Evolutionary conservation across 2,888 invertebrate genomes (phyloP).

Genomic region (Limnephilus lunatus): DNA sequence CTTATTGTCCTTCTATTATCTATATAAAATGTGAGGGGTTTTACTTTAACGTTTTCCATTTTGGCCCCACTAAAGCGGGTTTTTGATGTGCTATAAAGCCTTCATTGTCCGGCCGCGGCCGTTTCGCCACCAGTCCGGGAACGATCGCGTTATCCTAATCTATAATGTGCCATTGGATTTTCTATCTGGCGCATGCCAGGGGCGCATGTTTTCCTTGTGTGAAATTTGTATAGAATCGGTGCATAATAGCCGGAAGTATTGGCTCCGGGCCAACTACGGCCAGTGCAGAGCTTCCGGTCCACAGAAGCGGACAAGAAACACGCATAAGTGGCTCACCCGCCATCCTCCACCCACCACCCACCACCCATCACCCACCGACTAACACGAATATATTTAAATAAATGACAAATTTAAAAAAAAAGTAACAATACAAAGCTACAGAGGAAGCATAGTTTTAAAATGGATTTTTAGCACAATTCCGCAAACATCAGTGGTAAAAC

Average conservation of each 20-base stretch:
- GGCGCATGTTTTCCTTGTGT: constrained; percentile 53
- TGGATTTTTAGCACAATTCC: not conserved
- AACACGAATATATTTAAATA: not conserved
- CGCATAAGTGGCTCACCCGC: not conserved
- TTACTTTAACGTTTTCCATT: not conserved
- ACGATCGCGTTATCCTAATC: constrained; percentile 36
- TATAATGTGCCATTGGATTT: constrained; percentile 42
- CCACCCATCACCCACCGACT: not conserved
- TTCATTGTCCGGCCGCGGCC: not conserved
- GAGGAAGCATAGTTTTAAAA: not conserved
- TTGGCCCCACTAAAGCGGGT: not conserved
- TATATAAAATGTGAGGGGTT: not conserved
- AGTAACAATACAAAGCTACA: not conserved
- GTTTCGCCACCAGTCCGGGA: not conserved
- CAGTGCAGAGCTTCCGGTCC: constrained; percentile 43
- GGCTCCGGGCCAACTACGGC: constrained; percentile 57
- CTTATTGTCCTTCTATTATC: not conserved
- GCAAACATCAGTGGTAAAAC: no score
- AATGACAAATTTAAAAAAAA: not conserved
- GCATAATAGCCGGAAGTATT: constrained; percentile 65
- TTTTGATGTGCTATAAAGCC: not conserved
- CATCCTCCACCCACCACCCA: not conserved
- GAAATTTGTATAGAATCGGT: constrained; percentile 65
- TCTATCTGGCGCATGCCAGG: constrained; percentile 22
- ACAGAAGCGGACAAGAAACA: constrained; percentile 41